phyloP scores from a whole-genome alignment of 2,888 invertebrate genomes.

The Buathra laborator region DNA sequence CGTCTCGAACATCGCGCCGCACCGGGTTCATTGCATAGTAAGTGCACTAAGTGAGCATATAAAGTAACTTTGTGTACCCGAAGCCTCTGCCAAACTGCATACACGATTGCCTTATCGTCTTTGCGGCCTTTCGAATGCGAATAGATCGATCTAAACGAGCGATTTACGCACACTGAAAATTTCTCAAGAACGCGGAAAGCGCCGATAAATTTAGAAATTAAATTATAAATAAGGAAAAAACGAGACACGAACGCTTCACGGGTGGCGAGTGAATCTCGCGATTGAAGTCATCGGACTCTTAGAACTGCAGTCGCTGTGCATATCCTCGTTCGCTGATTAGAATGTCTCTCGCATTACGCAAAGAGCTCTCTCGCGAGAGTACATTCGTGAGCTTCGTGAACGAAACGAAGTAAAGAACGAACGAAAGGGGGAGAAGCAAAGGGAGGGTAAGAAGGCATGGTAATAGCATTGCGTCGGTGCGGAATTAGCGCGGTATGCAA shows the following conservation, averaged over 20 bases:
- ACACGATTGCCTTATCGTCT: constrained; percentile 40
- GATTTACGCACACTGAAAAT: background rate
- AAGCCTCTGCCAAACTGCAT: constrained; percentile 37
- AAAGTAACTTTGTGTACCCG: constrained; percentile 9
- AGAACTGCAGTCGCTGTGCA: background rate
- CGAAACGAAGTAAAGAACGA: constrained; percentile 40
- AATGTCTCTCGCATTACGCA: constrained; percentile 67
- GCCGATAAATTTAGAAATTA: background rate
- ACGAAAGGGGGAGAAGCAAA: constrained; percentile 22
- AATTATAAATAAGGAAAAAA: background rate
- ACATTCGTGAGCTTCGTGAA: constrained; percentile 56
- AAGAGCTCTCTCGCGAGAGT: constrained; percentile 41
- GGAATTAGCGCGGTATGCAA: constrained; percentile 77
- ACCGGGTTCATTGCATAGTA: constrained; percentile 59
- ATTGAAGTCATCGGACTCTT: constrained; percentile 58
- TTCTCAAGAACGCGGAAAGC: background rate
- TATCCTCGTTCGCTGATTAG: constrained; percentile 58
- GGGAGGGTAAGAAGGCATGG: constrained; percentile 54
- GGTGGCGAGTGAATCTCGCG: background rate
- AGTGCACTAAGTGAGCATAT: constrained; percentile 39
- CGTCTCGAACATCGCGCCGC: constrained; percentile 52
- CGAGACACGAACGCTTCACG: background rate
- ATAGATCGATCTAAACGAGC: constrained; percentile 3
- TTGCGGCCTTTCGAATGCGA: constrained; percentile 28
- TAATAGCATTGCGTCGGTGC: constrained; percentile 76